A percentile compares a stretch with the other conserved stretches of the same genome.
Conservation (phyloP, 2,113 vertebrate genomes). For the Hucho hucho region DNA sequence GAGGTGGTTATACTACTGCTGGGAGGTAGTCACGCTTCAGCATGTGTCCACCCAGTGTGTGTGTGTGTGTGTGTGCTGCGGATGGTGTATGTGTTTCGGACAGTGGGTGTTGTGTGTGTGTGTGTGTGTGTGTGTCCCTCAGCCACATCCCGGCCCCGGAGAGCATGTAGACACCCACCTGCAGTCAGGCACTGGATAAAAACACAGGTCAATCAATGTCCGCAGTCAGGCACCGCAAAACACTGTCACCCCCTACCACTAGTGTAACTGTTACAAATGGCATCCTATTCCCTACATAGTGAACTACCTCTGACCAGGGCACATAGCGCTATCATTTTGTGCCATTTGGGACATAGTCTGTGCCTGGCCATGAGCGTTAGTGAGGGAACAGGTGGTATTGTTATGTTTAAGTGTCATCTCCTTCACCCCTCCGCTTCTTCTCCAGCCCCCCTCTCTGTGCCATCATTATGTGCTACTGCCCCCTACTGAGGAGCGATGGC, state of each 20-base stretch:
- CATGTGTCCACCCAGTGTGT: constrained; percentile 1
- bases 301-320: no score
- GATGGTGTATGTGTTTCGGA: not conserved
- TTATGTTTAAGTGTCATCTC: constrained; percentile 60
- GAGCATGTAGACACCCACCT: not conserved
- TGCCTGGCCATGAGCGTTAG: constrained; percentile 3
- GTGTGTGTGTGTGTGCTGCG: not conserved
- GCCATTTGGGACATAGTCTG: not conserved
- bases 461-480: constrained; percentile 74
- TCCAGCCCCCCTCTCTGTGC: constrained; percentile 44
- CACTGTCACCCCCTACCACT: constrained; percentile 6
- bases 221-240: constrained; percentile 42
- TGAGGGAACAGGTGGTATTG: constrained; percentile 49
- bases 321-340: not conserved
- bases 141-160: no score
- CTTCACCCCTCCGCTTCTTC: constrained; percentile 19
- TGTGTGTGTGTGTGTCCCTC: no score
- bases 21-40: constrained; percentile 44
- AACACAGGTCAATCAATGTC: constrained; percentile 46
- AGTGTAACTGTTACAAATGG: no score
- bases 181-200: constrained; percentile 39
- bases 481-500: constrained; percentile 65
- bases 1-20: constrained; percentile 53
- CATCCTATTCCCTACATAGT: no score
- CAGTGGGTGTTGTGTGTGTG: no score